These are phyloP conservation scores for Myopa testacea DNA, from an alignment of 2,888 invertebrate genomes.

Conservation along the genomic window DNA sequence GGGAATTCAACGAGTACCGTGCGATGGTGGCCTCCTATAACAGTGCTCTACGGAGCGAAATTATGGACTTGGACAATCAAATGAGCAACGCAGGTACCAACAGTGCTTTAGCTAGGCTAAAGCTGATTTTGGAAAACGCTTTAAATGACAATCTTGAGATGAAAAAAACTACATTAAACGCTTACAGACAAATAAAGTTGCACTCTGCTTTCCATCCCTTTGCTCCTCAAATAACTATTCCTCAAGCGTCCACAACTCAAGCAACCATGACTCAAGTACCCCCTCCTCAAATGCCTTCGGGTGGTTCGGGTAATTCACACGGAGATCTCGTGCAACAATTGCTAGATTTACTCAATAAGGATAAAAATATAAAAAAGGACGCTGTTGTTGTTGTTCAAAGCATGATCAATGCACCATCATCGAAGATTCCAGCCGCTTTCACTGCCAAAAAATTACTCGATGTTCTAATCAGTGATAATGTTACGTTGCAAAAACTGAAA, in stretches of 20 bases:
- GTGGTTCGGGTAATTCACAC: background rate
- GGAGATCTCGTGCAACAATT: background rate
- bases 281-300: background rate
- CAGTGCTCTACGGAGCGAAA: background rate
- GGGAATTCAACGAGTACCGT: background rate
- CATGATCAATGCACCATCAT: background rate
- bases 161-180: background rate
- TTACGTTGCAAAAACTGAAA: background rate
- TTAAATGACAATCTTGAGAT: background rate
- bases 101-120: background rate
- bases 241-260: too few relatives aligned
- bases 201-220: background rate
- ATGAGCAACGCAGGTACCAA: background rate
- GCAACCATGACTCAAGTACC: too few relatives aligned
- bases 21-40: background rate
- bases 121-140: background rate
- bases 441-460: background rate
- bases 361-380: constrained; percentile 2
- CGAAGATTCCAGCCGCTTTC: background rate
- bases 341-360: background rate
- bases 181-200: background rate
- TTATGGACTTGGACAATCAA: background rate
- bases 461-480: background rate
- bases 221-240: too few relatives aligned
- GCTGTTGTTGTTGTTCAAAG: background rate